Evolutionary conservation across 2,797 vertebrate species (phyloP), one percentile per base, ranked within the genome.

Genomic region (Synaphobranchus kaupii): DNA sequence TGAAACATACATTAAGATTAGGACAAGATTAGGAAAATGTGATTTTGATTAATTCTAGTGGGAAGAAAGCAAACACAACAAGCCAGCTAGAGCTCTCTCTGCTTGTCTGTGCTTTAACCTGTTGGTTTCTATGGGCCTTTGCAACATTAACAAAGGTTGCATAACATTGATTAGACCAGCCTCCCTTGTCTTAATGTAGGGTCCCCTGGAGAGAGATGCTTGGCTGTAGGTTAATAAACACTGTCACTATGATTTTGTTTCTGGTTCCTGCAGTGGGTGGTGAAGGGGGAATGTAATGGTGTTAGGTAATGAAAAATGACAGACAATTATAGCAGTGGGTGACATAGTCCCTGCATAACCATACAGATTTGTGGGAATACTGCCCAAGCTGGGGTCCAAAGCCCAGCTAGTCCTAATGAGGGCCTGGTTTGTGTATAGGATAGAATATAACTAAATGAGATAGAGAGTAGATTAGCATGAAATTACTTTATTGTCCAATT

Each of bases 291-390:
- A 87, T 90, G 90, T 92, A 91, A 90, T 89, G 86, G 88, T 89
- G 84, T 85, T 90, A 84, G 88, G 89, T 88, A 91, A 91, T 91
- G 86, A 92, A 90, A 90, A 88, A 87, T 76, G 88, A 91, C 91
- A 90, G 89, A 89, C 89, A 86, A 88, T 89, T 73, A 48, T 47
- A 85, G 8, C 63, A 66, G 63, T 66, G n/a, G 63, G 63, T 56
- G 85, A 56, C 54, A 56, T 56, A 56, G 54, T 66, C 63, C 20
- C 22, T 66, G 22, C 63, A 66, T 66, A 66, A 66, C n/a, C 63
- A 66, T 6, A 28, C 68, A 34, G 68, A 73, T 63, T 5, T 63
- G 60, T 63, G 56, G 56, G 56, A 20, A 28, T 28, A 25, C 22
- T 10, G 31, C 3, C 31, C 68, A 73, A 73, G 28, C 68, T 73